Percentiles rank a stretch among this genome's conserved stretches.
phyloP scores from a whole-genome alignment of 2,113 vertebrate genomes.

The Trogon melanurus region DNA sequence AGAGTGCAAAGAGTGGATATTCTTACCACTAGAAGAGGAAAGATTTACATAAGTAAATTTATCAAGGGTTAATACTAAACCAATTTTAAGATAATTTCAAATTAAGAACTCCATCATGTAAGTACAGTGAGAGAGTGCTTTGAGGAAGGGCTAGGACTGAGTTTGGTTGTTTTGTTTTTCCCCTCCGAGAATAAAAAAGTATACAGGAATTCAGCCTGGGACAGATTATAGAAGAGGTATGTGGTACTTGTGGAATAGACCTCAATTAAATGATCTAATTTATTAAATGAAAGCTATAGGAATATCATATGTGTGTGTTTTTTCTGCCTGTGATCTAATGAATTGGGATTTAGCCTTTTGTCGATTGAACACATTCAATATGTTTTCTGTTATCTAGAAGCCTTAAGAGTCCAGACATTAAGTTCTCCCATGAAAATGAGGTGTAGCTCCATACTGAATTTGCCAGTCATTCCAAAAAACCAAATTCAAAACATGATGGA shows the following conservation, averaged over 20 bases:
- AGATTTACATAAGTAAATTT: background rate
- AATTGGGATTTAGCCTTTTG: background rate
- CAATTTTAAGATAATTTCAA: background rate
- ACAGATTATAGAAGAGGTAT: background rate
- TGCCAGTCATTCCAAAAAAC: background rate
- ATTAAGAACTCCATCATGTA: background rate
- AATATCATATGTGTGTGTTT: background rate
- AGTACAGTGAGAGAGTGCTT: background rate
- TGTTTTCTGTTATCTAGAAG: background rate
- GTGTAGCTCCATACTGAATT: background rate
- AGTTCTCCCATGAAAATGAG: background rate
- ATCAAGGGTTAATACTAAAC: background rate
- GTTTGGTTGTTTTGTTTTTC: too few relatives aligned
- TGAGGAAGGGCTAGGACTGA: background rate
- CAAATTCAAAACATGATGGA: background rate
- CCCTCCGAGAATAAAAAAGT: background rate
- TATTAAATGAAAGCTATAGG: background rate
- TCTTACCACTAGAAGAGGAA: background rate
- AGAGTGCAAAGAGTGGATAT: background rate
- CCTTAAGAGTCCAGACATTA: background rate
- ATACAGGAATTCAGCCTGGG: background rate
- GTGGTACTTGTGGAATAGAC: background rate
- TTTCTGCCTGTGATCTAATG: background rate
- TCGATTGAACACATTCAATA: background rate
- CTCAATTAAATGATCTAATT: background rate